Conservation (phyloP, 2,888 invertebrate species). For the Polydrusus tereticollis region DNA sequence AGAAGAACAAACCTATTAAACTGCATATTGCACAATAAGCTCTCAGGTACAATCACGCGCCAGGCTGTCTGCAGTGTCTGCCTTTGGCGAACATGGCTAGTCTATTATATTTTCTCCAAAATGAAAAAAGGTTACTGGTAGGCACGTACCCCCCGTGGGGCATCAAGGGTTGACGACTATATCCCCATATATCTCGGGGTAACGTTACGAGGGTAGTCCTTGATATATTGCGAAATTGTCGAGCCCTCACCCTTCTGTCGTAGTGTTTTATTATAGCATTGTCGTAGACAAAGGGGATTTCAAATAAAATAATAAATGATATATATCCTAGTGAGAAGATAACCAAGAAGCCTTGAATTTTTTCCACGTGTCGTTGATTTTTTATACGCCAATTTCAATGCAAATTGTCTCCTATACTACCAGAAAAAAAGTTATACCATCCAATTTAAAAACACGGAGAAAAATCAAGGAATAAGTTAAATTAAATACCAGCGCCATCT, state of each 20-base stretch:
- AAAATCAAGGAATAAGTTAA: too few relatives aligned
- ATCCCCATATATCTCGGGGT: constrained; percentile 15
- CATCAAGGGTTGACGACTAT: constrained; percentile 27
- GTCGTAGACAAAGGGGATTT: neutral
- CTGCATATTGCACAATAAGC: neutral
- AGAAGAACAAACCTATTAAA: neutral
- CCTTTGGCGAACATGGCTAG: neutral
- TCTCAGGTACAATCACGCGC: constrained; percentile 25
- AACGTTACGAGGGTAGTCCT: constrained; percentile 1
- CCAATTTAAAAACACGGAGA: too few relatives aligned
- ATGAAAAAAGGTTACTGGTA: constrained; percentile 1
- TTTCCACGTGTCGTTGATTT: too few relatives aligned
- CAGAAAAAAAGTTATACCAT: too few relatives aligned
- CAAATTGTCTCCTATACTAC: too few relatives aligned
- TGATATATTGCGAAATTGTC: constrained; percentile 19
- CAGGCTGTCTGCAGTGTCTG: constrained; percentile 18
- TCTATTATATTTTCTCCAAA: neutral
- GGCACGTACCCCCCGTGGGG: constrained; percentile 19
- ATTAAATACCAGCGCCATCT: too few relatives aligned
- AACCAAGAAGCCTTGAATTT: too few relatives aligned
- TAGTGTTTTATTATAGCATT: neutral
- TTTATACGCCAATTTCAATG: too few relatives aligned
- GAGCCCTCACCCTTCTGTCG: constrained; percentile 4
- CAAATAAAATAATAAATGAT: neutral
- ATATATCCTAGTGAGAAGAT: too few relatives aligned